Percentiles rank a stretch among this genome's conserved stretches.
Conservation (phyloP, 2,797 vertebrate species). For the Botia almorhae region DNA sequence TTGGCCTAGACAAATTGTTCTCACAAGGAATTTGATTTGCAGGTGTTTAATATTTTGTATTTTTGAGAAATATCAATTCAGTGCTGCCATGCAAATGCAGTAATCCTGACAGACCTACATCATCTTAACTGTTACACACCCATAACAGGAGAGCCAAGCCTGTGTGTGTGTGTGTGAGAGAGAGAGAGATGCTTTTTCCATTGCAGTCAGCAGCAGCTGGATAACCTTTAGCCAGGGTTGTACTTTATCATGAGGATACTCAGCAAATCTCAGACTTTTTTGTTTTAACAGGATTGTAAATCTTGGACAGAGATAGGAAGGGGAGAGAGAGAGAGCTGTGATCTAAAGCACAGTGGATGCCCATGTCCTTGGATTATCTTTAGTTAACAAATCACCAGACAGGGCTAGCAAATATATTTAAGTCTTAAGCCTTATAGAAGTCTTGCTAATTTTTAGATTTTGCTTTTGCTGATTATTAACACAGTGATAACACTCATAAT, state of each 20-base stretch:
- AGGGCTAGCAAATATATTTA: background rate
- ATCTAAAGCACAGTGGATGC: background rate
- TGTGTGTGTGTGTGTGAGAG: conserved; percentile 7
- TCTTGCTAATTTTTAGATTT: no score
- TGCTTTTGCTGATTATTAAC: no score
- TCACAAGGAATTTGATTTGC: no score
- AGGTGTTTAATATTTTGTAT: no score
- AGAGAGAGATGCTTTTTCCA: conserved; percentile 69
- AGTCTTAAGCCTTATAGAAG: no score
- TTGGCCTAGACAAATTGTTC: no score
- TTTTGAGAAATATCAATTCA: no score
- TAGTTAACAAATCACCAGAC: conserved; percentile 10
- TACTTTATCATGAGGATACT: conserved; percentile 59
- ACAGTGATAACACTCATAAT: no score
- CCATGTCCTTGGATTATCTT: conserved; percentile 6
- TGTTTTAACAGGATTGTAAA: background rate
- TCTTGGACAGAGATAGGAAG: no score
- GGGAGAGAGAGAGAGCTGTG: background rate
- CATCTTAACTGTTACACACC: no score
- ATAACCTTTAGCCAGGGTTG: conserved; percentile 49
- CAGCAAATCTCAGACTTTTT: conserved; percentile 63
- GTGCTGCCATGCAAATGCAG: no score
- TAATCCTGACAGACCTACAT: no score
- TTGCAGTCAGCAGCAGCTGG: conserved; percentile 71
- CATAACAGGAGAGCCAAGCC: background rate